Conservation (phyloP, 2,888 invertebrate genomes). For the Macaria notata region DNA sequence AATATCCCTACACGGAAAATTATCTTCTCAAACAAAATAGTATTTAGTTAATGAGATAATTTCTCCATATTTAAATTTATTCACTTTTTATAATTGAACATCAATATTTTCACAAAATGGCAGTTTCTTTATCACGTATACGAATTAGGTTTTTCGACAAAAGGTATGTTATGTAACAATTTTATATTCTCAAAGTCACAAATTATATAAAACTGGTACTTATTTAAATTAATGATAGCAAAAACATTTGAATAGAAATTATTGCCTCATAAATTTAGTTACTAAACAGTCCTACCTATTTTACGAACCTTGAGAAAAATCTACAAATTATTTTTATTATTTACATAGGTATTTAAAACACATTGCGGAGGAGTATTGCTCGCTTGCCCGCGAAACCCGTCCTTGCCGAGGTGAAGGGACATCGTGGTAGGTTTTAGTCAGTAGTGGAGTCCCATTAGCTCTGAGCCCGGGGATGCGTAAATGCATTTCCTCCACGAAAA, state of each 20-base stretch:
- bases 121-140: constrained; percentile 76
- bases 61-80: constrained; percentile 33
- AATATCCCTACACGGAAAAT: no score
- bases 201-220: background rate
- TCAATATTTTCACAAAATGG: constrained; percentile 66
- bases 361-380: no score
- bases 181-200: background rate
- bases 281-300: constrained; percentile 14
- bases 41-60: no score
- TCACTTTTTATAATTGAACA: constrained; percentile 42
- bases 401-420: no score
- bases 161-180: background rate
- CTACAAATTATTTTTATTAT: constrained; percentile 15
- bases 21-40: no score
- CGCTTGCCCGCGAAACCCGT: no score
- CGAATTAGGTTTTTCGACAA: constrained; percentile 31
- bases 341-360: constrained; percentile 16
- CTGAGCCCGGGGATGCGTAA: no score
- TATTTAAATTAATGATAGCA: background rate
- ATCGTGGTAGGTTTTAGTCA: no score
- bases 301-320: constrained; percentile 33
- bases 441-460: no score
- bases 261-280: constrained; percentile 6
- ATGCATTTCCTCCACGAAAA: background rate
- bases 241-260: no score